Evolutionary conservation across 2,797 vertebrate genomes (phyloP), one percentile per base, ranked within the genome.

Genomic region (Malurus splendens): DNA sequence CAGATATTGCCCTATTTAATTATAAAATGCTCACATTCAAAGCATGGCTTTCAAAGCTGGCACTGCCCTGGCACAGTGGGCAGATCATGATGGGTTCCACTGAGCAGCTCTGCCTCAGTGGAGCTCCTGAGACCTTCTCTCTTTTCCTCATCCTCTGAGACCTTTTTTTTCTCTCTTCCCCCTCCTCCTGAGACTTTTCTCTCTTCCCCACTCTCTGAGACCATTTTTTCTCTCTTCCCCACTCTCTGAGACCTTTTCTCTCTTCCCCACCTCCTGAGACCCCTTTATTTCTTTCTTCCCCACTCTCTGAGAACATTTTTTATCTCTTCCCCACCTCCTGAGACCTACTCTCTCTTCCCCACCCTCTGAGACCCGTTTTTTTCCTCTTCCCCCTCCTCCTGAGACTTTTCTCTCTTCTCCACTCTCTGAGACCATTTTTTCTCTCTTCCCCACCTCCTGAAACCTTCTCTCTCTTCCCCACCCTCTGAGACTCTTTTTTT

Each of bases 151-250:
- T 98, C 97, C 99, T 27, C 96, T 99, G 62, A 47, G 25, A 22
- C 14, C 36, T 10, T 36, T 45, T 23, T 48, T 33, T 73, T 71
- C 36, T 76, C 90, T 90, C 70, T 70, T 91, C 65, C 38, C 41
- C 96, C 99, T 99, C 36, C 97, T 99, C 32, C 96, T 99, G 62
- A 47, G 45, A 14, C 13, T 51, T 52, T 75, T 71, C 33, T 72
- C 90, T 91, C 67, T 68, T 91, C 64, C 36, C 41, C 96, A 99
- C 99, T 97, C 99, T 33, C 96, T 99, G 60, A 47, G 45, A 24
- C 36, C 36, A n/a, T n/a, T n/a, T 36, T 36, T 36, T 7, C 22
- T 47, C 45, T 47, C 23, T 47, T 23, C 15, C 48, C 18, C 64
- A 30, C 64, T 50, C 14, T 4, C 32, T 68, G 48, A 68, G 5